Evolutionary conservation across 2,113 vertebrate species (phyloP).

Genomic region (Chlorodrepanis virens): DNA sequence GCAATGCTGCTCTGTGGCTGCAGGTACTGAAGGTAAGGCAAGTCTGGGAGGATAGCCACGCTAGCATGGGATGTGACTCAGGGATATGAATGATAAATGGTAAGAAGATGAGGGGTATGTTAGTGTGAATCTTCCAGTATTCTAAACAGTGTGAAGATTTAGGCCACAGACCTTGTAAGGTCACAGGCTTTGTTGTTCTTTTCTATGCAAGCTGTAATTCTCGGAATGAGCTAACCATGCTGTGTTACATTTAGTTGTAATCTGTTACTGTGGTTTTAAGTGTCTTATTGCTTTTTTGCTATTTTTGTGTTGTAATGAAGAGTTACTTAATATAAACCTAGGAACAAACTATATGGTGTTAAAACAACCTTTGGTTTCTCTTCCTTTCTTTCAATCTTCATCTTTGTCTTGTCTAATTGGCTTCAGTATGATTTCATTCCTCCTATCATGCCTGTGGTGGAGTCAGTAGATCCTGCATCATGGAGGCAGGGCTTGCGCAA

Average conservation of each 20-base stretch:
- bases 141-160: not conserved
- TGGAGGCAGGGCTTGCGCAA: conserved; percentile 99
- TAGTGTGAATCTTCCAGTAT: not conserved
- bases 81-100: not conserved
- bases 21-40: not conserved
- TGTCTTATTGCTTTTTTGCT: not conserved
- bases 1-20: not conserved
- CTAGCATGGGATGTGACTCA: not conserved
- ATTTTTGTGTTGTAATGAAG: not conserved
- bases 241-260: not conserved
- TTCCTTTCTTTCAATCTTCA: conserved; percentile 70
- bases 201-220: not conserved
- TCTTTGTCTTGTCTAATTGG: conserved; percentile 86
- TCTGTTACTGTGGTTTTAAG: not conserved
- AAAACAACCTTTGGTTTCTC: conserved; percentile 38
- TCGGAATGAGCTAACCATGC: not conserved
- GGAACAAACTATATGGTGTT: not conserved
- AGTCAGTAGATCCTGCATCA: conserved; percentile 93
- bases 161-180: not conserved
- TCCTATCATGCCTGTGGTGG: conserved; percentile 87
- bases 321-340: not conserved
- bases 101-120: not conserved
- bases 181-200: not conserved
- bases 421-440: conserved; percentile 96
- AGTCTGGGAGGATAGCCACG: not conserved